Base-by-base conservation (phyloP, 2,888 invertebrate genomes). In the Melipona bicolor region DNA sequence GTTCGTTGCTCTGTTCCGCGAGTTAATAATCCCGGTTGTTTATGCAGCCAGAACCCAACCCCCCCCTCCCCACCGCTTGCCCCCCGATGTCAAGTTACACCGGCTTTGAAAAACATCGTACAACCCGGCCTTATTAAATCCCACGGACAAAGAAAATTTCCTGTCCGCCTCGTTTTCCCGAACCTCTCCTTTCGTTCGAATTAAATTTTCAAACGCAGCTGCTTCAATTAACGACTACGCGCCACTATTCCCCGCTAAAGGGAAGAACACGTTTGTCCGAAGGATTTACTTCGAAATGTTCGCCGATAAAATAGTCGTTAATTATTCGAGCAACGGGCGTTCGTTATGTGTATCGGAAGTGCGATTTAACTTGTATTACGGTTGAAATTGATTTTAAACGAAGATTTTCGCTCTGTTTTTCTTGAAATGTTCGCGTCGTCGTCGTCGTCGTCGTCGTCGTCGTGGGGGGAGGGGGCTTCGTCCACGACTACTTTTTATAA, bases 171-270 rank as follows among this genome's bases (percentile, higher is more conserved):
- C n/a, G 6, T 43, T 21, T 27, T 27, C 15, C 21, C 15, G 9
- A 49, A 3, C 52, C 24, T 21, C 56, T 3, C 36, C 27, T 24
- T 50, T 59, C n/a, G 59, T 69, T 24, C 32, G 32, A 56, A 61
- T 76, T 69, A 59, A 59, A 76, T 69, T 74, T 65, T 74, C 74
- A 74, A 74, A 65, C 74, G 36, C 65, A 36, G 50, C 56, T 49
- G 56, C 56, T 67, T 68, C 49, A 76, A 76, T 76, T 49, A 75
- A 78, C 54, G 68, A 49, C 68, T 49, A 49, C 21, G 50, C n/a
- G 52, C 49, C 13, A 32, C 50, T n/a, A 43, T 43, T 43, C 43
- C 9, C 11, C 32, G 73, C 21, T 52, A 32, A 64, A 32, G 27
- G 49, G 24, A 27, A 49, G n/a, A n/a, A 36, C 50, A 49, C 17